Evolutionary conservation across 2,797 vertebrate genomes (phyloP).

Genomic region (Perodicticus potto): DNA sequence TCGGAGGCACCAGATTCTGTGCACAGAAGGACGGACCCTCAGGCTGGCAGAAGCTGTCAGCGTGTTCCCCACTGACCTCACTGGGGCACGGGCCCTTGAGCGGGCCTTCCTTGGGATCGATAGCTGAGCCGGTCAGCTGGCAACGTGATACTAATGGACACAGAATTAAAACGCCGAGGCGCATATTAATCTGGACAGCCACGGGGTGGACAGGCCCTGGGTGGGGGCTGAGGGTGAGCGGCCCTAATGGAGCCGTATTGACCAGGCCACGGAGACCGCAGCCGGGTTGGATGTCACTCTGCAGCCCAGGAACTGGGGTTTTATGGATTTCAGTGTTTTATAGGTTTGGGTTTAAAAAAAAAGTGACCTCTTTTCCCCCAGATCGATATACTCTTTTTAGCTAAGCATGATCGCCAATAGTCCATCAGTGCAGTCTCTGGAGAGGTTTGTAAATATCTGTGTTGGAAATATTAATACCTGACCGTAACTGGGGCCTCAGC

Average conservation of each 20-base stretch:
- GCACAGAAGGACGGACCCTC: conserved; percentile 74
- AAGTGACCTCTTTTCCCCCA: conserved; percentile 85
- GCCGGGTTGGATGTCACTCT: conserved; percentile 90
- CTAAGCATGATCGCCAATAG: conserved; percentile 83
- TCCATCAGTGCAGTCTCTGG: conserved; percentile 71
- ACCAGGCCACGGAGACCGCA: conserved; percentile 92
- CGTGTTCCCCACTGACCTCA: conserved; percentile 87
- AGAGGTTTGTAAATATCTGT: conserved; percentile 35
- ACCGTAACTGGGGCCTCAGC: rapidly evolving
- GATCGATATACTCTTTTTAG: conserved; percentile 91
- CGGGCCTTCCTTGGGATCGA: conserved; percentile 90
- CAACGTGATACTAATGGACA: conserved; percentile 96
- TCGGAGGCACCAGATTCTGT: not conserved
- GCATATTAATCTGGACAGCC: conserved; percentile 92
- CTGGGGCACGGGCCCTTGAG: conserved; percentile 86
- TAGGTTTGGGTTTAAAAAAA: conserved; percentile 84
- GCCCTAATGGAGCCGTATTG: conserved; percentile 96
- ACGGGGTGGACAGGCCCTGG: conserved; percentile 78
- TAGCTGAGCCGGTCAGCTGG: conserved; percentile 92
- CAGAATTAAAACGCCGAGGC: conserved; percentile 91
- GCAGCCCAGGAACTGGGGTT: conserved; percentile 88
- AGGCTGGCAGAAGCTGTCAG: conserved; percentile 81
- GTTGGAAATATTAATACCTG: conserved; percentile 46
- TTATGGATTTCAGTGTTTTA: conserved; percentile 89
- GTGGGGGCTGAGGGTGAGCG: conserved; percentile 88